Evolutionary conservation across 1,140 invertebrate genomes (phyloP).

Genomic region (Leptinotarsa defecta): DNA sequence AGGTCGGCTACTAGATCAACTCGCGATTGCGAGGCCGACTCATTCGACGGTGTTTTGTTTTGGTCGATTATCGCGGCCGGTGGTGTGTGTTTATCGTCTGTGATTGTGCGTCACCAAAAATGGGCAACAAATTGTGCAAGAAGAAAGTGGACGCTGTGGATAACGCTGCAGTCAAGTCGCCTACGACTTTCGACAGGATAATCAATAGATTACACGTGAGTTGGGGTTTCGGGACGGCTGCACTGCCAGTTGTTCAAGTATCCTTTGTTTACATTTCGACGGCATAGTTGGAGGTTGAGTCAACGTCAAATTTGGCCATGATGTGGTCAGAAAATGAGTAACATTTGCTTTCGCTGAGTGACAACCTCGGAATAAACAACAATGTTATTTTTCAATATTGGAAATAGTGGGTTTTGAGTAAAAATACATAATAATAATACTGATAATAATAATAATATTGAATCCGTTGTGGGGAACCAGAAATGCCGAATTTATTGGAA

Average conservation of each 20-base stretch:
- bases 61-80: constrained; percentile 13
- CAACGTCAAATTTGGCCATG: background rate
- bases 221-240: background rate
- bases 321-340: too few relatives aligned
- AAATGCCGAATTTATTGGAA: too few relatives aligned
- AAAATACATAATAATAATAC: too few relatives aligned
- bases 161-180: constrained; percentile 27
- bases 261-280: background rate
- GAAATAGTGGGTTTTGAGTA: too few relatives aligned
- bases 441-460: too few relatives aligned
- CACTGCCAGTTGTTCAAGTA: background rate
- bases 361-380: too few relatives aligned
- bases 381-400: too few relatives aligned
- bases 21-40: background rate
- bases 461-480: too few relatives aligned
- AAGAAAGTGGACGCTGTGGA: constrained; percentile 36
- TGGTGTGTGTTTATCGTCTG: background rate
- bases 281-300: background rate
- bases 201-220: constrained; percentile 39
- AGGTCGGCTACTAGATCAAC: constrained; percentile 32
- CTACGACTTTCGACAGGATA: constrained; percentile 34
- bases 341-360: too few relatives aligned
- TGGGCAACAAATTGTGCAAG: constrained; percentile 38
- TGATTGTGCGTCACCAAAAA: constrained; percentile 27
- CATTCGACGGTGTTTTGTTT: constrained; percentile 13